phyloP scores from a whole-genome alignment of 2,113 vertebrate genomes.

The Coturnix japonica region DNA sequence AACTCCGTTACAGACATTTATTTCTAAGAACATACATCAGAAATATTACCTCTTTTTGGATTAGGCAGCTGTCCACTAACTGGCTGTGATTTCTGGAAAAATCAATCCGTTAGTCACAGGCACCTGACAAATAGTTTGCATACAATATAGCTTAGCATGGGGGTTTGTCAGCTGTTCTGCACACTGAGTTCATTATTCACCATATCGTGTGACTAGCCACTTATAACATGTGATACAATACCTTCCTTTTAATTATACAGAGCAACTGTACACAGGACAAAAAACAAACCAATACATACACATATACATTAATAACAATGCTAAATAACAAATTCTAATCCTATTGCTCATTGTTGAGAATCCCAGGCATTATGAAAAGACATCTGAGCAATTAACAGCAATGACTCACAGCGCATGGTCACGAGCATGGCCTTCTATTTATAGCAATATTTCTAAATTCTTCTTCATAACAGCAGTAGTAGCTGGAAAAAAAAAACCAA shows the following conservation, averaged over 20 bases:
- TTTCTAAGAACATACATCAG: not conserved
- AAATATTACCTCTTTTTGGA: not conserved
- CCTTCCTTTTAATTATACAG: not conserved
- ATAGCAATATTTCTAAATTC: constrained; percentile 48
- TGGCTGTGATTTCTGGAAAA: not conserved
- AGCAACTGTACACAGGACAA: not conserved
- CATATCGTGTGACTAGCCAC: not conserved
- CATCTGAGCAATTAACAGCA: constrained; percentile 43
- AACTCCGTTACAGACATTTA: not conserved
- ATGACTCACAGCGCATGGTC: constrained; percentile 52
- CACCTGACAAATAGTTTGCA: constrained; percentile 50
- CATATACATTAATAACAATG: not conserved
- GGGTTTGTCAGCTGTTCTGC: constrained; percentile 23
- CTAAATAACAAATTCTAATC: not conserved
- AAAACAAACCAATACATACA: not conserved
- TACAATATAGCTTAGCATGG: constrained; percentile 36
- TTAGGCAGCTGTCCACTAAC: constrained; percentile 20
- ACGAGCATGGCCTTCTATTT: constrained; percentile 44
- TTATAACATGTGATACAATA: not conserved
- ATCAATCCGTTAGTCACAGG: constrained; percentile 25
- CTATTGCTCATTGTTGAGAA: not conserved
- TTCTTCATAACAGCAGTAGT: constrained; percentile 4
- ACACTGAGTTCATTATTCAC: constrained; percentile 19
- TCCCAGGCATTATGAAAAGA: constrained; percentile 24
- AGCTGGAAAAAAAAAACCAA: not conserved